Percentiles rank a stretch among this genome's conserved stretches.
These are phyloP conservation scores for Alloplasta piceator DNA, from an alignment of 2,888 invertebrate species.

Conservation along the genomic window DNA sequence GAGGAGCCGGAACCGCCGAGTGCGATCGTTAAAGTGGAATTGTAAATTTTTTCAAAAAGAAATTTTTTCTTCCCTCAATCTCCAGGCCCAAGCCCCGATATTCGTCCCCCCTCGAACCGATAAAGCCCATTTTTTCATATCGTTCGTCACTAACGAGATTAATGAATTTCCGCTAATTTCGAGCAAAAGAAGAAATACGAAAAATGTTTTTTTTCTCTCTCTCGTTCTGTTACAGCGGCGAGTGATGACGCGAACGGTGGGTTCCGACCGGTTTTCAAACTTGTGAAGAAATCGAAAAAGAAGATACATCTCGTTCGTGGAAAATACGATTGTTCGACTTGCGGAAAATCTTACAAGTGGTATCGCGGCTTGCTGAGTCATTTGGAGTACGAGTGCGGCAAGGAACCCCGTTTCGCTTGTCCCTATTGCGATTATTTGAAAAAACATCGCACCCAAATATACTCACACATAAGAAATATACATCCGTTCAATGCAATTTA, in stretches of 20 bases:
- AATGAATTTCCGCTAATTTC: no score
- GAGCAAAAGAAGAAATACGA: no score
- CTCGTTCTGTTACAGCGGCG: slow-evolving; percentile 38
- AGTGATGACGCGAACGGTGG: slow-evolving; percentile 9
- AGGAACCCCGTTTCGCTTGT: slow-evolving; percentile 78
- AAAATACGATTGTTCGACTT: slow-evolving; percentile 69
- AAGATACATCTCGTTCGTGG: not conserved
- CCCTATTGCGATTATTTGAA: slow-evolving; percentile 75
- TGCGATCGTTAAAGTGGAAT: slow-evolving; percentile 40
- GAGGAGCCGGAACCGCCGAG: not conserved
- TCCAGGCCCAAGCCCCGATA: no score
- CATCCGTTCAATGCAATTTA: slow-evolving; percentile 70
- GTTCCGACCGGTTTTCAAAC: no score
- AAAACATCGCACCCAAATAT: slow-evolving; percentile 76
- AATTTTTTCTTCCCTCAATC: no score
- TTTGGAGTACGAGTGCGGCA: slow-evolving; percentile 79
- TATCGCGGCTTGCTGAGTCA: slow-evolving; percentile 75
- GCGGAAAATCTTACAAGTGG: slow-evolving; percentile 75
- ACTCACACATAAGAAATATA: slow-evolving; percentile 74
- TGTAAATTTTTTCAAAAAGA: slow-evolving; percentile 19
- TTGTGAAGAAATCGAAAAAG: no score
- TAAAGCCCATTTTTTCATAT: no score
- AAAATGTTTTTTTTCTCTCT: not conserved
- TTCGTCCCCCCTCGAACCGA: no score
- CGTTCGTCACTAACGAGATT: no score